Evolutionary conservation across 2,888 invertebrate genomes (phyloP).

Genomic region (Polylopha cassiicola): DNA sequence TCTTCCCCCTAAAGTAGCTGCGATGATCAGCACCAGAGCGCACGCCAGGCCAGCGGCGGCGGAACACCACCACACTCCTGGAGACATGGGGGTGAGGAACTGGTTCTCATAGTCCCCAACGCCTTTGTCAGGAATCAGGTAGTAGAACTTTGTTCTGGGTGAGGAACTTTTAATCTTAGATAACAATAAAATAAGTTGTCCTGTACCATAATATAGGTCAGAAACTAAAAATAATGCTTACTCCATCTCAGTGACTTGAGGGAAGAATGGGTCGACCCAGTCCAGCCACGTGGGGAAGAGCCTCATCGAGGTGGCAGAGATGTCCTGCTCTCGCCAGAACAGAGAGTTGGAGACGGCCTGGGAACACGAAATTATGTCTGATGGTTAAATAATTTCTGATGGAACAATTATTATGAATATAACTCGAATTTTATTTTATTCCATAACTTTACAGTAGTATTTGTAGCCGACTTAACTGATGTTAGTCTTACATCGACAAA

Average conservation of each 20-base stretch:
- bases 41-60: slow-evolving; percentile 43
- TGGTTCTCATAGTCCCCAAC: slow-evolving; percentile 62
- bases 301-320: slow-evolving; percentile 56
- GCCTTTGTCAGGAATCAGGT: slow-evolving; percentile 56
- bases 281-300: slow-evolving; percentile 58
- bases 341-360: slow-evolving; percentile 62
- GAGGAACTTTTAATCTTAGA: neutral
- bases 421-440: no score
- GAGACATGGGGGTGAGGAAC: slow-evolving; percentile 67
- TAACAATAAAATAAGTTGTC: neutral
- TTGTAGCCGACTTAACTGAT: no score
- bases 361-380: neutral
- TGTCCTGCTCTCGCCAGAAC: slow-evolving; percentile 60
- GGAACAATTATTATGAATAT: no score
- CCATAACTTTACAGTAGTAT: no score
- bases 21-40: slow-evolving; percentile 47
- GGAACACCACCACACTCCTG: slow-evolving; percentile 60
- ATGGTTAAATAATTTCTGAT: no score
- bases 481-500: no score
- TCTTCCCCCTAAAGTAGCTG: slow-evolving; percentile 47
- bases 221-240: slow-evolving; percentile 28
- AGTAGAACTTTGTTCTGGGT: slow-evolving; percentile 62
- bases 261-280: slow-evolving; percentile 62
- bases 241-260: slow-evolving; percentile 53
- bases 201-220: neutral